These are phyloP conservation scores for Melanotaenia duboulayi DNA, from an alignment of 2,113 vertebrate species.

Conservation along the genomic window DNA sequence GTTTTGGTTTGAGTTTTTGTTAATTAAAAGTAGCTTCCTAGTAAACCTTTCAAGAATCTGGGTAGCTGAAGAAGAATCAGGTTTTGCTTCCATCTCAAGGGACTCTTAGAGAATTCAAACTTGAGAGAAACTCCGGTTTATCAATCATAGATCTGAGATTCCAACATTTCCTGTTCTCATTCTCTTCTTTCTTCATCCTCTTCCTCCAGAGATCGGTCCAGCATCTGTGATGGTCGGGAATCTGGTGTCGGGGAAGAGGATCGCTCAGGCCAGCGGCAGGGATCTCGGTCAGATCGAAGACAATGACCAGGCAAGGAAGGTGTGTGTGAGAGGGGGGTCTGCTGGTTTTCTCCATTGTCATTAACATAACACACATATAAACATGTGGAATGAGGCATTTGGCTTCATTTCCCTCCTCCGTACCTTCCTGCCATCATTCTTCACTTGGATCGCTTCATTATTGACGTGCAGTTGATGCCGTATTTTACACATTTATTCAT, in stretches of 20 bases:
- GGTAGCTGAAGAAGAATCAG: too few relatives aligned
- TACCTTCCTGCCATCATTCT: not conserved
- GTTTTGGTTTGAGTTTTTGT: too few relatives aligned
- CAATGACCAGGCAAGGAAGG: conserved; percentile 94
- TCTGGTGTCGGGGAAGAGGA: conserved; percentile 97
- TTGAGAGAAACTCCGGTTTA: too few relatives aligned
- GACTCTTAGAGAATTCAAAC: too few relatives aligned
- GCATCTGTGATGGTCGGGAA: conserved; percentile 99
- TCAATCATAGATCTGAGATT: too few relatives aligned
- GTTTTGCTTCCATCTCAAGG: too few relatives aligned
- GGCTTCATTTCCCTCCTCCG: not conserved
- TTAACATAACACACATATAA: not conserved
- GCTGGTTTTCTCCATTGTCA: conserved; percentile 61
- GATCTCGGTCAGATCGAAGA: conserved; percentile 96
- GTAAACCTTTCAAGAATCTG: too few relatives aligned
- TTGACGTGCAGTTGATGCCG: not conserved
- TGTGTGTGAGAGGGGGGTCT: conserved; percentile 74
- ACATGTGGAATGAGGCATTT: not conserved
- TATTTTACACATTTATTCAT: too few relatives aligned
- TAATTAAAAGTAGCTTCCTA: too few relatives aligned
- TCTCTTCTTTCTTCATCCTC: not conserved
- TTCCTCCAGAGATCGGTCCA: conserved; percentile 92
- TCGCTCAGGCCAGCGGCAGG: conserved; percentile 96
- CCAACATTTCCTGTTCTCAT: too few relatives aligned
- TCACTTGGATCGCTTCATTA: not conserved